These are phyloP conservation scores for Reinhardtius hippoglossoides DNA, from an alignment of 2,113 vertebrate species.

Conservation along the genomic window DNA sequence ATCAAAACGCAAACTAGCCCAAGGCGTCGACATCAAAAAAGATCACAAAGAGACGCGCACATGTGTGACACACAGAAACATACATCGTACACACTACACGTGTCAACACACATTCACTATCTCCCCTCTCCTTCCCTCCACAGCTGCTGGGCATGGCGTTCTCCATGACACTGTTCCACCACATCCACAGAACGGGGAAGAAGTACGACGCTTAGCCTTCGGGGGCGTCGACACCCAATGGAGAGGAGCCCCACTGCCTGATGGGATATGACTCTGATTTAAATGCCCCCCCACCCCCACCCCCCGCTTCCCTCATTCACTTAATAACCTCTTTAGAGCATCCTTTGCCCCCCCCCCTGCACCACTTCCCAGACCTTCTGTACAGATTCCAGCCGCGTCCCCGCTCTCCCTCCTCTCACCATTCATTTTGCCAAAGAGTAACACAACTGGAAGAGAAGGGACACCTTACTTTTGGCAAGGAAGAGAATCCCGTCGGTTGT, in stretches of 20 bases:
- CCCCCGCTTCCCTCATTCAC: slow-evolving; percentile 20
- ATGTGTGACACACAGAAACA: neutral
- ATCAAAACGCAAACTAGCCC: slow-evolving; percentile 36
- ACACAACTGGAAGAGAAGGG: slow-evolving; percentile 72
- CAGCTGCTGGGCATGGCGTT: slow-evolving; percentile 99
- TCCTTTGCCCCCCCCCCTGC: slow-evolving; percentile 4
- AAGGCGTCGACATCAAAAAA: slow-evolving; percentile 43
- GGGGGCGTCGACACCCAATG: neutral
- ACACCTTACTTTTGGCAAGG: slow-evolving; percentile 66
- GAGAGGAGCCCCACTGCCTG: slow-evolving; percentile 62
- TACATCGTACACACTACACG: neutral
- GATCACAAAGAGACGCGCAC: slow-evolving; percentile 8
- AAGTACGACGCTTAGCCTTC: slow-evolving; percentile 93
- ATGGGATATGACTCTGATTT: slow-evolving; percentile 78
- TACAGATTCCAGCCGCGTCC: slow-evolving; percentile 78
- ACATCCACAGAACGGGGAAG: slow-evolving; percentile 97
- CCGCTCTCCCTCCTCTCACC: slow-evolving; percentile 73
- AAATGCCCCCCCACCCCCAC: slow-evolving; percentile 6
- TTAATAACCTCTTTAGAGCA: slow-evolving; percentile 58
- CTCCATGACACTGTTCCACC: slow-evolving; percentile 98
- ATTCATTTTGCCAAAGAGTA: slow-evolving; percentile 92
- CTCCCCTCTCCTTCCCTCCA: slow-evolving; percentile 57
- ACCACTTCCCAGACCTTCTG: slow-evolving; percentile 44
- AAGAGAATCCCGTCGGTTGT: slow-evolving; percentile 59
- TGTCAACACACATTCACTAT: slow-evolving; percentile 21